Conservation (phyloP, 2,888 invertebrate species). For the Hartigia nigra region DNA sequence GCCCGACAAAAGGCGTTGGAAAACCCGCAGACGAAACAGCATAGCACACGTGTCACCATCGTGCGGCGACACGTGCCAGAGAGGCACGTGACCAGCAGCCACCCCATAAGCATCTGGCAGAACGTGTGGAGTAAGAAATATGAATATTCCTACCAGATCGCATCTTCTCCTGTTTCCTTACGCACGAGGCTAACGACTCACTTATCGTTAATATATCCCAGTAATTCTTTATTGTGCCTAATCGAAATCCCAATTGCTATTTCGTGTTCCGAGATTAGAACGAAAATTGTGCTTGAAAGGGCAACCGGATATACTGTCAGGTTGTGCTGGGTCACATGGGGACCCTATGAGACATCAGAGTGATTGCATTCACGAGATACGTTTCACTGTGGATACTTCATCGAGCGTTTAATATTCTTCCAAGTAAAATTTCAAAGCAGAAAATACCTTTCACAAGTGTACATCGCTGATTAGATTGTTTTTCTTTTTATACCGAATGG, state of each 20-base stretch:
- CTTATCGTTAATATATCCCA: slow-evolving; percentile 27
- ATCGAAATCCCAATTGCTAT: slow-evolving; percentile 36
- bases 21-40: slow-evolving; percentile 20
- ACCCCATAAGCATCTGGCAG: slow-evolving; percentile 32
- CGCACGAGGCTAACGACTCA: slow-evolving; percentile 26
- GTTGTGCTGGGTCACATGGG: neutral
- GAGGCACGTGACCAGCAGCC: slow-evolving; percentile 36
- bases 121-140: slow-evolving; percentile 8
- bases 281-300: slow-evolving; percentile 27
- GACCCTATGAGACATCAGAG: neutral
- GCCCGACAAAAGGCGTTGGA: slow-evolving; percentile 6
- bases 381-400: neutral
- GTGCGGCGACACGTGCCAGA: slow-evolving; percentile 1
- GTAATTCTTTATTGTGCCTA: neutral
- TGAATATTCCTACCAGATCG: slow-evolving; percentile 12
- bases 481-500: neutral
- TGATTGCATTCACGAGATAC: neutral
- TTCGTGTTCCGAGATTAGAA: slow-evolving; percentile 43
- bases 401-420: neutral
- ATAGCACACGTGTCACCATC: slow-evolving; percentile 34
- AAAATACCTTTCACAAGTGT: neutral
- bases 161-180: slow-evolving; percentile 11
- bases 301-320: neutral
- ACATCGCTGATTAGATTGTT: neutral
- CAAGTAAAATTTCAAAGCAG: neutral